Percentiles rank a stretch among this genome's conserved stretches.
phyloP scores from a whole-genome alignment of 2,888 invertebrate genomes.

The Philaethria dido region DNA sequence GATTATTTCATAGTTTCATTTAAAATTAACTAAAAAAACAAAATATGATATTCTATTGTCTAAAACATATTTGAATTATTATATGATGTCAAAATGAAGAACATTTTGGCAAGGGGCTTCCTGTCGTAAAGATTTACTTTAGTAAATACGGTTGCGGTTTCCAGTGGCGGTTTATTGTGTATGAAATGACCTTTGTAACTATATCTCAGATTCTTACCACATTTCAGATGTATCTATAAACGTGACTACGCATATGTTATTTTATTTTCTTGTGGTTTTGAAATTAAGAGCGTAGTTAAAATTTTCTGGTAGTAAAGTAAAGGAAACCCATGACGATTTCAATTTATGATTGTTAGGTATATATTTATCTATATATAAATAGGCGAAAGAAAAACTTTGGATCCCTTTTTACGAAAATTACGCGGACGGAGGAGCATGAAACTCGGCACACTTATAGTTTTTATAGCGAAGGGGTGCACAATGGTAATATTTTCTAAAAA shows the following conservation, averaged over 20 bases:
- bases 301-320: neutral
- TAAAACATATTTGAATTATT: constrained; percentile 29
- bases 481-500: too few species aligned
- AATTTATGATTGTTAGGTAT: neutral
- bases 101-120: constrained; percentile 37
- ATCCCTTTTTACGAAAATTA: too few species aligned
- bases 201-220: constrained; percentile 37
- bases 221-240: constrained; percentile 22
- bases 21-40: neutral
- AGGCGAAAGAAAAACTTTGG: too few species aligned
- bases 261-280: constrained; percentile 25
- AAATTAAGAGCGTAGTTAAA: constrained; percentile 10
- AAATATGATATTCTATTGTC: constrained; percentile 21
- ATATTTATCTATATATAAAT: too few species aligned
- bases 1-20: neutral
- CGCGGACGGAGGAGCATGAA: too few species aligned
- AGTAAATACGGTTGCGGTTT: constrained; percentile 38
- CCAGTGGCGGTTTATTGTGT: constrained; percentile 38
- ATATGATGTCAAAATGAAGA: constrained; percentile 30
- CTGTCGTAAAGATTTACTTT: constrained; percentile 42
- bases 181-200: constrained; percentile 43
- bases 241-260: constrained; percentile 13
- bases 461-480: too few species aligned
- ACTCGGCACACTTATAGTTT: too few species aligned
- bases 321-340: neutral